phyloP scores from a whole-genome alignment of 2,888 invertebrate species.

The Gastracanthus pulcherrimus region DNA sequence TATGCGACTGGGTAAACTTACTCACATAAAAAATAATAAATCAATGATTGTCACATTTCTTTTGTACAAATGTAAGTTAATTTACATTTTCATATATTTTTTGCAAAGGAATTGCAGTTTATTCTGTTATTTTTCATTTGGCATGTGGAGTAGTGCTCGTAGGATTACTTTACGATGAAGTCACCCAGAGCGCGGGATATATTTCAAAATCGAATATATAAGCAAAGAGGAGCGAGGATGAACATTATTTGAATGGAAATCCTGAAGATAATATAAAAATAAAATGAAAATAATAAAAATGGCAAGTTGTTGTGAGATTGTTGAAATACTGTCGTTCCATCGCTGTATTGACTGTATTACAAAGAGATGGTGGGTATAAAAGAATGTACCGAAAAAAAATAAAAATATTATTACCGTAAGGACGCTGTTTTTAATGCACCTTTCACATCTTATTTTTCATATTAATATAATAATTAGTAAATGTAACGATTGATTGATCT shows the following conservation, averaged over 20 bases:
- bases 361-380: slow-evolving; percentile 62
- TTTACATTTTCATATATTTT: neutral
- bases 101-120: slow-evolving; percentile 10
- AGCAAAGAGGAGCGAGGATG: neutral
- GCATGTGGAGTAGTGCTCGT: neutral
- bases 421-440: slow-evolving; percentile 1
- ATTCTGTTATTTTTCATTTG: neutral
- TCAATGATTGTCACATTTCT: neutral
- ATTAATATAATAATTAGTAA: too few relatives aligned
- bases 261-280: slow-evolving; percentile 5
- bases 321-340: slow-evolving; percentile 62
- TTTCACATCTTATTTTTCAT: slow-evolving; percentile 8
- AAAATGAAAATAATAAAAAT: slow-evolving; percentile 20
- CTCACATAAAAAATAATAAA: neutral
- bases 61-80: neutral
- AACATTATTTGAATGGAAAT: slow-evolving; percentile 16
- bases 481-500: too few relatives aligned
- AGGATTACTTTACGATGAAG: neutral
- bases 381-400: slow-evolving; percentile 65
- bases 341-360: slow-evolving; percentile 70
- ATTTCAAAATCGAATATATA: slow-evolving; percentile 53
- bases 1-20: neutral
- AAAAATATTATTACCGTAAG: slow-evolving; percentile 68
- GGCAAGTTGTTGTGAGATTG: slow-evolving; percentile 53
- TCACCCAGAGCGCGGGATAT: slow-evolving; percentile 28